Percentiles rank a stretch among this genome's conserved stretches.
Conservation (phyloP, 2,888 invertebrate species). For the Stenodera caucasica region DNA sequence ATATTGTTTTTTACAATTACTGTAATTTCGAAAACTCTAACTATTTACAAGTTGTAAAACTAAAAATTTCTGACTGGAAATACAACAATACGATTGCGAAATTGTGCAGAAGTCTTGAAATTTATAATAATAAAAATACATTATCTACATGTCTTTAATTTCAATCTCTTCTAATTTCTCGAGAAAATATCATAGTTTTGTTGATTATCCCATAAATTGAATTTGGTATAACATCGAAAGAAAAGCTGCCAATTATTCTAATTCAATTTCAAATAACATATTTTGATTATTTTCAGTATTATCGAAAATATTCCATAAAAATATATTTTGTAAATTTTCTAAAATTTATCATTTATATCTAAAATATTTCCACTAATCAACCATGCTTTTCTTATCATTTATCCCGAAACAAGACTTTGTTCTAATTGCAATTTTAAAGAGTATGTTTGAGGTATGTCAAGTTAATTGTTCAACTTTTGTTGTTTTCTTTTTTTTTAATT, state of each 20-base stretch:
- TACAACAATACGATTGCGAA: background rate
- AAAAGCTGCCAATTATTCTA: slow-evolving; percentile 3
- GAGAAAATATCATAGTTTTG: background rate
- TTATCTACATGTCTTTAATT: slow-evolving; percentile 5
- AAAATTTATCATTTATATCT: slow-evolving; percentile 34
- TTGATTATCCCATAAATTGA: no score
- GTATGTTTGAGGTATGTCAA: slow-evolving; percentile 40
- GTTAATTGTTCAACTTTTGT: slow-evolving; percentile 25
- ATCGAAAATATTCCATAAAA: slow-evolving; percentile 31
- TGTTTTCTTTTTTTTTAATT: no score
- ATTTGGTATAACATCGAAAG: no score
- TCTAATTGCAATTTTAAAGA: slow-evolving; percentile 28
- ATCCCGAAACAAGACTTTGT: no score
- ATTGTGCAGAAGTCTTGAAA: background rate
- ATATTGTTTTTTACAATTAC: slow-evolving; percentile 26
- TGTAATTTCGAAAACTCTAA: background rate
- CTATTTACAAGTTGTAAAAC: slow-evolving; percentile 7
- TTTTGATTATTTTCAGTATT: slow-evolving; percentile 22
- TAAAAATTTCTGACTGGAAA: background rate
- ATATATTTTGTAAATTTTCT: slow-evolving; percentile 36
- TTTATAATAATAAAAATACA: background rate
- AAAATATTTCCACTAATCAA: slow-evolving; percentile 32
- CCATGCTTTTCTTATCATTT: background rate
- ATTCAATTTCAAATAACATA: slow-evolving; percentile 9
- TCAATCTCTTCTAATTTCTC: background rate